Evolutionary conservation across 2,888 invertebrate species (phyloP), one percentile per base, ranked within the genome.

Genomic region (Labia minor): DNA sequence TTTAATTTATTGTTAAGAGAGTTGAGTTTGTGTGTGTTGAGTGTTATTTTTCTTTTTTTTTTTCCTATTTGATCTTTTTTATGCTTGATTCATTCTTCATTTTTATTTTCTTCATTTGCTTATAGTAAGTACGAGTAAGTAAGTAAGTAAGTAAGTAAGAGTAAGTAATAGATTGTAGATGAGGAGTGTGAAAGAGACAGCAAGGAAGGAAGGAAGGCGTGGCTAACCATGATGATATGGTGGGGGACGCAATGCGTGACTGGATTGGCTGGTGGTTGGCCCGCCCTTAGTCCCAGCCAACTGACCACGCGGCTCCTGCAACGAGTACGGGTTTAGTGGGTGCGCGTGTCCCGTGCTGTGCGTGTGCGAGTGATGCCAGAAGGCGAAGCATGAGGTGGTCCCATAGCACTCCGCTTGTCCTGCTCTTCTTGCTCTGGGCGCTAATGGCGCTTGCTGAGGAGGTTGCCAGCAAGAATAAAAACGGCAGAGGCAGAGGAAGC

Each of bases 401-500:
- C 62, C n/a, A 11, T n/a, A 66, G 70, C 67, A 71, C 71, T 69
- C 70, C 71, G 63, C 69, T 71, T 76, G 73, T 78, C 74, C 71
- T 78, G 67, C 70, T 78, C 67, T 75, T 75, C 71, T 74, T 84
- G 75, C 79, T 82, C 75, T 78, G 78, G 78, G 78, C 83, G 75
- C 77, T 81, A 76, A 78, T 82, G 65, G 68, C 70, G 78, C 79
- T 78, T 77, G 71, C 70, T 77, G 72, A 77, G 77, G 73, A 79
- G 74, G 70, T 70, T 37, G 71, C 71, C 61, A 70, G 68, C 65
- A 70, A 70, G 74, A 85, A 83, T 76, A 87, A 87, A 76, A 83
- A 84, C 73, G 85, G 88, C 76, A 82, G 90, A 76, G 91, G 91
- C 75, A 85, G 90, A 75, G 92, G 92, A 77, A 90, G 91, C 74